Evolutionary conservation across 2,888 invertebrate species (phyloP), one percentile per base, ranked within the genome.

Genomic region (Drosophila basisetae): DNA sequence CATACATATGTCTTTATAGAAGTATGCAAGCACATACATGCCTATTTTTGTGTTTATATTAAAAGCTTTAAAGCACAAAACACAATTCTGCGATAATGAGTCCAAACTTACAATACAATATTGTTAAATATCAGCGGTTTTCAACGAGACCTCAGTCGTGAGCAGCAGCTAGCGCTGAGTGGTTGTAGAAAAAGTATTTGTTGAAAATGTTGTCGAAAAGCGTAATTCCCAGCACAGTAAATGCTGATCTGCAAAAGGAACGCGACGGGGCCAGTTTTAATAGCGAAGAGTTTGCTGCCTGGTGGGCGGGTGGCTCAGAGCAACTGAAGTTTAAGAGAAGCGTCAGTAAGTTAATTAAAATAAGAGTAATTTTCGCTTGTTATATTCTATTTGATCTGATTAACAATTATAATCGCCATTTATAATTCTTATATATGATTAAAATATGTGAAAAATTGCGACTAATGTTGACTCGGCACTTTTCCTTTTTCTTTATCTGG

Each of bases 301-400:
- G 97, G 78, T 94, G 97, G 73, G 96, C 97, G 93, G 97, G 97
- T 4, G 95, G 96, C 25, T 93, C 93, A 65, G 94, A 96, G 60
- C 96, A 96, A 25, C 63, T 88, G 5, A 73, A 73, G 18, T 80
- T 84, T 53, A 87, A 77, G 39, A 63, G 87, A 52, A 64, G 63
- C 33, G 2, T 84, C 25, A 84, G 87, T 88, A 70, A 84, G 87
- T 87, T 30, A 1, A 41, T 31, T 4, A 6, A 43, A 10, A 3
- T 41, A 28, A 31, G 30, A 43, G 41, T 11, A 52, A 10, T 2
- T 18, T 28, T 4, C 5, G 18, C 9, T 28, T 10, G 1, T 3
- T 2, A 0, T 25, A 22, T 52, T 22, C 4, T 31, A n/a, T 18
- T 22, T 13, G n/a, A 25, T n/a, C 31, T 39, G 53, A 63, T 49